Conservation (phyloP, 2,797 vertebrate species). For the Phataginus tetradactyla region DNA sequence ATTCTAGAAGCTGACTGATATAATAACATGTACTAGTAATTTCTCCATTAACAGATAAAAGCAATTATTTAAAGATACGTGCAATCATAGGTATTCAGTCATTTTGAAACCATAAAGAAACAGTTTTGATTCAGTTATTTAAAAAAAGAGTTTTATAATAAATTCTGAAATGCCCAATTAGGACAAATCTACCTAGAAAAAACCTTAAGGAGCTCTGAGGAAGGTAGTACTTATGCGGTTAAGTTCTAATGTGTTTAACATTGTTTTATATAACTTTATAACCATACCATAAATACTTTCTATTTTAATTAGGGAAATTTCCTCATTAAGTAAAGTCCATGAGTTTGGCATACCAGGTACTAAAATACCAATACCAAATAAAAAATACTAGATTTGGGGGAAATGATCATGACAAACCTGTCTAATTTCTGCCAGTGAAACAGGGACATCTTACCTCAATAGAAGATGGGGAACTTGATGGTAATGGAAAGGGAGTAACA, state of each 20-base stretch:
- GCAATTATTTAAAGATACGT: background rate
- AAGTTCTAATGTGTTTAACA: background rate
- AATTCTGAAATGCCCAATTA: background rate
- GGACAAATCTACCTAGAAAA: background rate
- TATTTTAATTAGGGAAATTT: background rate
- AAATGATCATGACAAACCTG: slow-evolving; percentile 67
- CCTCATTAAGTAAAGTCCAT: background rate
- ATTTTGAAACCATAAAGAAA: slow-evolving; percentile 28
- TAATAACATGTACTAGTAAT: background rate
- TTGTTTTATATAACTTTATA: background rate
- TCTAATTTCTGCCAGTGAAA: slow-evolving; percentile 41
- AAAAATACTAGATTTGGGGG: background rate
- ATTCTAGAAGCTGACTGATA: background rate
- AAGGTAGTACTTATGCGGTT: background rate
- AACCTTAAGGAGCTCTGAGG: background rate
- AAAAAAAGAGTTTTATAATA: slow-evolving; percentile 2
- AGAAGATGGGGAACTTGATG: slow-evolving; percentile 83
- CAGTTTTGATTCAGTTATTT: background rate
- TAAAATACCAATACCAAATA: background rate
- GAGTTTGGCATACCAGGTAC: background rate
- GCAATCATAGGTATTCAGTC: background rate
- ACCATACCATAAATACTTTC: background rate
- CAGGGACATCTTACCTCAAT: slow-evolving; percentile 88
- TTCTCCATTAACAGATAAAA: slow-evolving; percentile 6
- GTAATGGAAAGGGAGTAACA: slow-evolving; percentile 89